Evolutionary conservation across 2,113 vertebrate genomes (phyloP).

Genomic region (Phylloscopus trochilus): DNA sequence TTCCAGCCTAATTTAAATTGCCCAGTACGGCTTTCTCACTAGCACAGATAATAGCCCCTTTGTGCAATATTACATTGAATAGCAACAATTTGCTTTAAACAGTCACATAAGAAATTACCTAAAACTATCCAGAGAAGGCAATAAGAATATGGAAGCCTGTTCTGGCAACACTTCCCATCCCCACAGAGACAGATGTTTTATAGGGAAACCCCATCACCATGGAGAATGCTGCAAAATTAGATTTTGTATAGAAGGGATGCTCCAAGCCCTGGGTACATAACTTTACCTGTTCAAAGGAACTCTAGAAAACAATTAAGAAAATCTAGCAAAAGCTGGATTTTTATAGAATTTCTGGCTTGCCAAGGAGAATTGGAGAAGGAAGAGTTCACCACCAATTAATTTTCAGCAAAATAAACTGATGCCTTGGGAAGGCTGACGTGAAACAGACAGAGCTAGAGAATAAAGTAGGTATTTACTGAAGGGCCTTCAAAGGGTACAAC

Average conservation of each 20-base stretch:
- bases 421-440: background rate
- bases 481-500: background rate
- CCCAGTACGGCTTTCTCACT: accelerated
- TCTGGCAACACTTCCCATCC: background rate
- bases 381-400: background rate
- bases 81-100: background rate
- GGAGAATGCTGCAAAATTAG: background rate
- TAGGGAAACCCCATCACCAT: background rate
- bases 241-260: background rate
- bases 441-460: background rate
- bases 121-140: background rate
- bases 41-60: background rate
- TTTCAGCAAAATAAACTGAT: background rate
- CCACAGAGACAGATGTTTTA: background rate
- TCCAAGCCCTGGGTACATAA: background rate
- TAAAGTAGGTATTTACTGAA: background rate
- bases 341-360: background rate
- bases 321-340: background rate
- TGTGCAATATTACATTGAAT: background rate
- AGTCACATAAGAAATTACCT: background rate
- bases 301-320: background rate
- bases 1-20: background rate
- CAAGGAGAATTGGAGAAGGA: background rate
- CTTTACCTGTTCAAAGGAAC: background rate
- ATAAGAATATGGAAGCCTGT: background rate